Evolutionary conservation across 2,888 invertebrate genomes (phyloP), one percentile per base, ranked within the genome.

Genomic region (Drosophila cyrtoloma): DNA sequence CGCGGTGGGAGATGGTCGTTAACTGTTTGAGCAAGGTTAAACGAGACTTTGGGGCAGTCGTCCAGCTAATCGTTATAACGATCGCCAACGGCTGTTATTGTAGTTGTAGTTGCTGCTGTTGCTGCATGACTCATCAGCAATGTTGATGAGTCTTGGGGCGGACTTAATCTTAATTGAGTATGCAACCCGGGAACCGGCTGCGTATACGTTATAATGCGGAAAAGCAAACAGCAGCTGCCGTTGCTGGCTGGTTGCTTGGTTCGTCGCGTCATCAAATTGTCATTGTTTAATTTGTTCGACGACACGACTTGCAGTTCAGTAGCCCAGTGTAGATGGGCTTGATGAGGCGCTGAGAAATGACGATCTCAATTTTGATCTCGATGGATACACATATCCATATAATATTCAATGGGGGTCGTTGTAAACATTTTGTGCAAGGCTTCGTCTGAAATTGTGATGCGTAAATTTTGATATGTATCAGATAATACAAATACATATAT

Each of bases 251-350:
- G 39, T 42, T n/a, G n/a, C 19, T 42, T 42, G 42, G 42, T 10
- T 42, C 1, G 9, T 32, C 50, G 68, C 79, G 69, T 79, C 77
- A 77, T 77, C 62, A 42, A 58, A 77, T 58, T 68, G 67, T n/a
- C 58, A 73, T 69, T 73, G 70, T 71, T 68, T 59, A 63, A 35
- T 53, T 56, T 39, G 47, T 70, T 68, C 71, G 84, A 84, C 84
- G 85, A 84, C 86, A 79, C 79, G 67, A 90, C 26, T 5, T 14
- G 79, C 85, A 89, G 90, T 89, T 89, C 90, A 89, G 62, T 71
- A 84, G 90, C 79, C 84, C 37, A 16, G 50, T 39, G 26, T 33
- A 47, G 6, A 71, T 32, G 30, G 42, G 30, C 0, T 19, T 26
- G 28, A 37, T 26, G 32, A 55, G 39, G 22, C 35, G 62, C 16